A percentile compares a stretch with the other conserved stretches of the same genome.
phyloP scores from a whole-genome alignment of 2,888 invertebrate genomes.

The Notodonta dromedarius region DNA sequence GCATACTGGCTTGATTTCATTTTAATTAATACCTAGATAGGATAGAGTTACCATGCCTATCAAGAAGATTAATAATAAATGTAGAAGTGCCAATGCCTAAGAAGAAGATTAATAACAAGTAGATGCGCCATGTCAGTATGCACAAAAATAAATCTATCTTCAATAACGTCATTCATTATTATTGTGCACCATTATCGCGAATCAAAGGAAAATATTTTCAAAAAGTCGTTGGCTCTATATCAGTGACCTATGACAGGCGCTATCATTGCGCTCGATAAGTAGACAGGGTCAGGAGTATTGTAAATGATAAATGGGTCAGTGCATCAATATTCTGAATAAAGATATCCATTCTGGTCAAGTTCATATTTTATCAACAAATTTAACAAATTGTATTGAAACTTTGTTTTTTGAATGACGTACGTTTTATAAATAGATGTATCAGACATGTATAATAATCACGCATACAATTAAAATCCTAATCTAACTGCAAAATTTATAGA shows the following conservation, averaged over 20 bases:
- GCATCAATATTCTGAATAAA: conserved; percentile 57
- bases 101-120: neutral
- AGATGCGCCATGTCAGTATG: neutral
- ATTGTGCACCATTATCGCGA: conserved; percentile 48
- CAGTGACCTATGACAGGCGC: conserved; percentile 62
- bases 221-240: conserved; percentile 76
- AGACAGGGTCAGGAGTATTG: conserved; percentile 68
- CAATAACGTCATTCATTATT: conserved; percentile 49
- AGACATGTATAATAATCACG: neutral
- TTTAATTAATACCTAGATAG: neutral
- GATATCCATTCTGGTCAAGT: conserved; percentile 73
- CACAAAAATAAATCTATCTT: conserved; percentile 12
- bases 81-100: neutral
- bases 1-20: no score
- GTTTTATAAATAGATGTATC: neutral
- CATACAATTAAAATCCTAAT: conserved; percentile 17
- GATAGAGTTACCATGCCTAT: neutral
- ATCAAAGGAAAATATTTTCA: conserved; percentile 69
- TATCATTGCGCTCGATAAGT: conserved; percentile 64
- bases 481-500: neutral
- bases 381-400: neutral
- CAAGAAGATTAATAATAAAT: neutral
- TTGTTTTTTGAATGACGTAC: no score
- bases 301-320: conserved; percentile 74
- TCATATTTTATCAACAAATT: conserved; percentile 52